These are phyloP conservation scores for Spodoptera litura DNA, from an alignment of 1,140 invertebrate genomes.

Conservation along the genomic window DNA sequence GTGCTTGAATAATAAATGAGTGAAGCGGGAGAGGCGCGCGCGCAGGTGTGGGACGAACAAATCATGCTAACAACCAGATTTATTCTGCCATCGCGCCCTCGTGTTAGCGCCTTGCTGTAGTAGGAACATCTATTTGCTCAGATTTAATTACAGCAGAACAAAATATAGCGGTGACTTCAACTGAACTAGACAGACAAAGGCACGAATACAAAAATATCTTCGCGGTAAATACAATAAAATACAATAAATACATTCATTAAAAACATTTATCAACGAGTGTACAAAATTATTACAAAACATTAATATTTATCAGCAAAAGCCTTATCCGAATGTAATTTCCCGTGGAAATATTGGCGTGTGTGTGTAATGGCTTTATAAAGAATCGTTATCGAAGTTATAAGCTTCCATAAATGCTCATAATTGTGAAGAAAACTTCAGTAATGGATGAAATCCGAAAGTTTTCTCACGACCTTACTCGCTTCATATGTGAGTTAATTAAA, in stretches of 20 bases:
- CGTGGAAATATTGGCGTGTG: background rate
- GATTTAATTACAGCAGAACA: constrained; percentile 13
- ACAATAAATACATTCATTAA: too few species aligned
- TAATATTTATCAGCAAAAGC: background rate
- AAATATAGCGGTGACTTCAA: too few species aligned
- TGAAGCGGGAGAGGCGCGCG: constrained; percentile 18
- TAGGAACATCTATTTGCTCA: constrained; percentile 8
- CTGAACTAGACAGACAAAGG: too few species aligned
- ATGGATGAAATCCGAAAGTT: constrained; percentile 17
- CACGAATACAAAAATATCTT: too few species aligned
- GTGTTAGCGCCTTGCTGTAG: constrained; percentile 17
- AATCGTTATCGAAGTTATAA: constrained; percentile 15
- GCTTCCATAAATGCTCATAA: constrained; percentile 1
- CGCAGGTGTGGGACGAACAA: constrained; percentile 39
- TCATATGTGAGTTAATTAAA: constrained; percentile 32
- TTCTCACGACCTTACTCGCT: constrained; percentile 33
- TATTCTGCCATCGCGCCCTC: constrained; percentile 33
- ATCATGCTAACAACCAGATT: constrained; percentile 35
- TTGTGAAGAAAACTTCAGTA: constrained; percentile 18
- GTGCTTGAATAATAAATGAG: constrained; percentile 39
- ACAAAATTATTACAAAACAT: background rate
- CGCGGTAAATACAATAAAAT: too few species aligned
- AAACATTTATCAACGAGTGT: too few species aligned
- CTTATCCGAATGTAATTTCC: constrained; percentile 16
- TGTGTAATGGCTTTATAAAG: constrained; percentile 1